phyloP scores from a whole-genome alignment of 1,140 invertebrate genomes.

The Sesamia nonagrioides region DNA sequence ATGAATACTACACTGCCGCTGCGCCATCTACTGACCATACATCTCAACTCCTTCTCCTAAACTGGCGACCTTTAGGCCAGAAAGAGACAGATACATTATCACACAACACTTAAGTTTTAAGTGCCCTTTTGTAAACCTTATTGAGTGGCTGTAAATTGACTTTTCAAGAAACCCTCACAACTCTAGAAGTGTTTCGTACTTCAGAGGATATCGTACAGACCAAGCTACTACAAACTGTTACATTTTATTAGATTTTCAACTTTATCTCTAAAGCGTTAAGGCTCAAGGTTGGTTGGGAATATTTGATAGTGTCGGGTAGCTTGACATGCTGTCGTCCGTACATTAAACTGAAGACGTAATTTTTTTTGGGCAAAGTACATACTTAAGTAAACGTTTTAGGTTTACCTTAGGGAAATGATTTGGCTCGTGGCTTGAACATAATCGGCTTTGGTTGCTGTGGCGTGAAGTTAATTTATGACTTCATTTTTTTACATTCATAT shows the following conservation, averaged over 20 bases:
- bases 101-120: conserved; percentile 68
- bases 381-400: conserved; percentile 25
- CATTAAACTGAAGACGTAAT: conserved; percentile 34
- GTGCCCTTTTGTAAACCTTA: conserved; percentile 67
- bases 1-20: background rate
- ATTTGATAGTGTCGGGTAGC: too few species aligned
- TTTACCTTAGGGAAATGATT: conserved; percentile 39
- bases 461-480: conserved; percentile 7
- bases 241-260: too few species aligned
- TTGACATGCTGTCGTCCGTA: too few species aligned
- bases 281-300: too few species aligned
- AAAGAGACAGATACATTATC: conserved; percentile 59
- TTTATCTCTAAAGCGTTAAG: too few species aligned
- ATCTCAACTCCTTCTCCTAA: conserved; percentile 37
- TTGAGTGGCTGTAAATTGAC: conserved; percentile 71
- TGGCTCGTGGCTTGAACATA: conserved; percentile 33
- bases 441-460: background rate
- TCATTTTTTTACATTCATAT: background rate
- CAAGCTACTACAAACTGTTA: too few species aligned
- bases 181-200: conserved; percentile 17
- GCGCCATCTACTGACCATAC: conserved; percentile 39
- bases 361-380: conserved; percentile 31
- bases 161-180: conserved; percentile 52
- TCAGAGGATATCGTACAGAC: conserved; percentile 12
- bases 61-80: conserved; percentile 55